phyloP scores from a whole-genome alignment of 2,888 invertebrate species.

The Agrotis ipsilon region DNA sequence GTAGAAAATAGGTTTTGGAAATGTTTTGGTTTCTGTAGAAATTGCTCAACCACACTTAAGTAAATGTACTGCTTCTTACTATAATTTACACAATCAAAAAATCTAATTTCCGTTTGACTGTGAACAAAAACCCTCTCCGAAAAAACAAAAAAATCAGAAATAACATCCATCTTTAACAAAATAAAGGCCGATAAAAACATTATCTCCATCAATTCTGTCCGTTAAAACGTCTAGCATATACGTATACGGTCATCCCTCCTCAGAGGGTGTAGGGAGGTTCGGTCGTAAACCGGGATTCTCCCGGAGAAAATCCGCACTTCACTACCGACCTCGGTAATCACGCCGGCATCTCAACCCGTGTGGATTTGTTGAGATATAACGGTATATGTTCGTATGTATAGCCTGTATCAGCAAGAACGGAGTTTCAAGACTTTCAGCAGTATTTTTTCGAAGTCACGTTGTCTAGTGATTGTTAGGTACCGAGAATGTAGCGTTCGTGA shows the following conservation, averaged over 20 bases:
- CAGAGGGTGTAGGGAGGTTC: slow-evolving; percentile 69
- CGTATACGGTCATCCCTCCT: slow-evolving; percentile 76
- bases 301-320: slow-evolving; percentile 87
- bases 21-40: not conserved
- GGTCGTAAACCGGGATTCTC: slow-evolving; percentile 88
- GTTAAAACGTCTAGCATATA: slow-evolving; percentile 67
- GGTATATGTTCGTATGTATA: slow-evolving; percentile 61
- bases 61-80: too few relatives aligned
- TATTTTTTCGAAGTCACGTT: slow-evolving; percentile 58
- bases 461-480: slow-evolving; percentile 39
- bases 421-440: slow-evolving; percentile 39
- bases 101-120: not conserved
- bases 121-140: not conserved
- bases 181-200: slow-evolving; percentile 66
- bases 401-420: slow-evolving; percentile 46
- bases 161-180: slow-evolving; percentile 57
- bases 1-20: slow-evolving; percentile 1
- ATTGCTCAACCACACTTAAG: too few relatives aligned
- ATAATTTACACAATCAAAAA: not conserved
- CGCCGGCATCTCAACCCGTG: slow-evolving; percentile 75
- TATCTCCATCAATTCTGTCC: slow-evolving; percentile 72
- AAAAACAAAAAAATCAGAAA: slow-evolving; percentile 49
- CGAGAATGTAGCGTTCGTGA: slow-evolving; percentile 25
- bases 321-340: slow-evolving; percentile 86
- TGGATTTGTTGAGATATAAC: slow-evolving; percentile 81